These are phyloP conservation scores for Melanophora roralis DNA, from an alignment of 2,888 invertebrate species.

Conservation along the genomic window DNA sequence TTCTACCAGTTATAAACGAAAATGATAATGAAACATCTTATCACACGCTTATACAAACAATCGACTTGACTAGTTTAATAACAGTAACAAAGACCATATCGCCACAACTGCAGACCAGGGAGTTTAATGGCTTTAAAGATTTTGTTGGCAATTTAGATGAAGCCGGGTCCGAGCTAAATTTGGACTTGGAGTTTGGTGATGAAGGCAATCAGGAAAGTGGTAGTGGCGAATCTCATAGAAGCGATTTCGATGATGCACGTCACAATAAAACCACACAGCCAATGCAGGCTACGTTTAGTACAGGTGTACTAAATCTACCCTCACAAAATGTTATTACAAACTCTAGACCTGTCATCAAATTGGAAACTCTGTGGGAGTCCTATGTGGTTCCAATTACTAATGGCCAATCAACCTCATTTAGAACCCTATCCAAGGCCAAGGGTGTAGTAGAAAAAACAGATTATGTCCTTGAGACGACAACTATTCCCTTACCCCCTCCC, in stretches of 20 bases:
- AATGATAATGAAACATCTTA: slow-evolving; percentile 84
- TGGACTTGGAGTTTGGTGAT: slow-evolving; percentile 91
- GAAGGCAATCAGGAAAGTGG: slow-evolving; percentile 81
- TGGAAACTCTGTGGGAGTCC: slow-evolving; percentile 89
- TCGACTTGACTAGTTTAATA: slow-evolving; percentile 89
- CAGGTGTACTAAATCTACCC: slow-evolving; percentile 75
- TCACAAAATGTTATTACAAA: slow-evolving; percentile 85
- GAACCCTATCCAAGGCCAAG: slow-evolving; percentile 87
- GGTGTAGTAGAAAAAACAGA: slow-evolving; percentile 89
- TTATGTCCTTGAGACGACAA: slow-evolving; percentile 86
- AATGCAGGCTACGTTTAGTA: background rate
- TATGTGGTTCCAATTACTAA: slow-evolving; percentile 88
- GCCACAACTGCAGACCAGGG: slow-evolving; percentile 87
- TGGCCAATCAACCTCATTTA: slow-evolving; percentile 85
- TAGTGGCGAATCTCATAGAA: slow-evolving; percentile 68
- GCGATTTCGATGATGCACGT: slow-evolving; percentile 15
- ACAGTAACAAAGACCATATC: slow-evolving; percentile 94
- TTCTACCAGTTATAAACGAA: slow-evolving; percentile 88
- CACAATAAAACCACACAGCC: slow-evolving; percentile 27
- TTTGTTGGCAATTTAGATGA: slow-evolving; percentile 92
- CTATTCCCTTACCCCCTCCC: slow-evolving; percentile 43
- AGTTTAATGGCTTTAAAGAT: slow-evolving; percentile 91
- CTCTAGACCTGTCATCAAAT: slow-evolving; percentile 85
- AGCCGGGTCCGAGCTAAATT: slow-evolving; percentile 90
- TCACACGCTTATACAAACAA: slow-evolving; percentile 92